Base-by-base conservation (phyloP, 2,797 vertebrate genomes). In the Echeneis naucrates region DNA sequence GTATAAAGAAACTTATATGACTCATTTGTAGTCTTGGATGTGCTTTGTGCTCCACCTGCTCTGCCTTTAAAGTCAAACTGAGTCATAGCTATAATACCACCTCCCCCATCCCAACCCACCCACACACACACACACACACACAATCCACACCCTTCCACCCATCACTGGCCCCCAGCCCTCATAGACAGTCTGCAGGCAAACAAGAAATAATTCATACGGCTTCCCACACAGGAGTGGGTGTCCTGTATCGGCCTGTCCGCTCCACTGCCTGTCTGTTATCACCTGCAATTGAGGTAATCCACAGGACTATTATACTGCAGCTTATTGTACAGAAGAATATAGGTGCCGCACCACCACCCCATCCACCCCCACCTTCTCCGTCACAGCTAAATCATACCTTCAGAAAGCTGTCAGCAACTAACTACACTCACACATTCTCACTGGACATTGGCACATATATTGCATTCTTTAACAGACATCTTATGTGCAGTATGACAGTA, bases 131-230 rank as follows among this genome's bases (percentile, higher is more conserved):
- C 37, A 17, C 47, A 8, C 23, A 37, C 40, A 17, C 45, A 42
- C 47, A 58, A 85, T 3, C 79, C 75, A 71, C 35, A 69, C 37
- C n/a, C 67, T 40, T 61, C 67, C 70, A 68, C 77, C 71, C 63
- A 81, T 70, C 66, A 82, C 53, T 55, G 82, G 83, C 88, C 80
- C 77, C 81, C 78, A 71, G 68, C 83, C 84, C 80, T 72, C 72
- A 86, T 80, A 80, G 92, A 88, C 91, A 89, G 92, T 94, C 89
- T 91, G 89, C 84, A 33, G 82, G 89, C 88, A 92, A 87, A 92
- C 19, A 17, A 96, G 95, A 95, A 97, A 96, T 97, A 96, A 98
- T 96, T 97, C 88, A 96, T 96, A 96, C 82, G 91, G 92, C 82
- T 96, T 94, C 94, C 93, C 93, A 94, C 94, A 95, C 93, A 94